Evolutionary conservation across 2,888 invertebrate genomes (phyloP), one percentile per base, ranked within the genome.

Genomic region (Orgyia antiqua): DNA sequence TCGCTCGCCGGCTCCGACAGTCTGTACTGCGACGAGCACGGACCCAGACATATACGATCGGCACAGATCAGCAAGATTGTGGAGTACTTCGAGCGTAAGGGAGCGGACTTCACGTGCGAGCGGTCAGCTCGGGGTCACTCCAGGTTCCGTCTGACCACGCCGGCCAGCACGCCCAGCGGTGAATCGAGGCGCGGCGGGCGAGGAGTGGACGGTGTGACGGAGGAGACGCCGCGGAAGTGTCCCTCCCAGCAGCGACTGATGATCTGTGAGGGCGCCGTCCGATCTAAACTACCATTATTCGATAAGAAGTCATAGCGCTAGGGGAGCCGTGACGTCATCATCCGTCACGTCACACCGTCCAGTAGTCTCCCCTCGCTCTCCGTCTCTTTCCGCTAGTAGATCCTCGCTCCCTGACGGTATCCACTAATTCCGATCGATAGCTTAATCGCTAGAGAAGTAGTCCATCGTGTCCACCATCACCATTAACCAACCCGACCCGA

Each of bases 211-310:
- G 20, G 9, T 2, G 20, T 9, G 2, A 50, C 36, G 31, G 10
- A 5, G 10, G 2, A 2, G 3, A 11, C 8, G 9, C 54, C 31
- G 33, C 27, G 37, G 13, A 84, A 89, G 39, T 88, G 89, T 52
- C 84, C 83, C 39, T 45, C 49, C 12, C 25, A 89, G 45, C 91
- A 90, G 56, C 80, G 94, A 25, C 88, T 94, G 45, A 90, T 92
- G 64, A 89, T 95, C 18, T 95, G 95, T 74, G 95, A 95, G 64
- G 95, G 95, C 45, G 95, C 95, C 29, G 95, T 95, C 37, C 89
- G 91, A 61, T 94, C 94, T 30, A 95, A 95, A 75, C 87, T 95
- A 65, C 93, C 93, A 45, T 89, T 95, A 21, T 95, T 95, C 74
- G 95, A 95, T 75, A 94, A 72, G 52, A 72, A 74, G 51, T 67